Percentiles rank a stretch among this genome's conserved stretches.
These are phyloP conservation scores for Xanthorhoe designata DNA, from an alignment of 2,888 invertebrate species.

Conservation along the genomic window DNA sequence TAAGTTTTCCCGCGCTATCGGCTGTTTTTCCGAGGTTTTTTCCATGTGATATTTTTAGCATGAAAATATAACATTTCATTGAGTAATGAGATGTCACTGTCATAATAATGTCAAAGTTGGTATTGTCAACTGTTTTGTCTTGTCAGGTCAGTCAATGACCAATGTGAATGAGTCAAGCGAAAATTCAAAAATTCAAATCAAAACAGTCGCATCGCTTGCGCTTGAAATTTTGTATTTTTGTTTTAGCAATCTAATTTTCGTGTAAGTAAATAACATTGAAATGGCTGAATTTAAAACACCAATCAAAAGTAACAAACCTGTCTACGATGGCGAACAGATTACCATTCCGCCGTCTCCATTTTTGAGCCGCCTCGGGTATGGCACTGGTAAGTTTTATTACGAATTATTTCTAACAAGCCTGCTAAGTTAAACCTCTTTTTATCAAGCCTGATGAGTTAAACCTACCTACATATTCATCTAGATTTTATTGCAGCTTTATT, in stretches of 20 bases:
- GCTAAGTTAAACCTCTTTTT: too few relatives aligned
- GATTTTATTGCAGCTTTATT: too few relatives aligned
- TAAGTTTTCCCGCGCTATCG: too few relatives aligned
- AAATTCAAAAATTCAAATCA: conserved; percentile 4
- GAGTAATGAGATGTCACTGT: neutral
- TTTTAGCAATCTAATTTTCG: neutral
- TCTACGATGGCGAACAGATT: conserved; percentile 61
- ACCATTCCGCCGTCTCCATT: conserved; percentile 90
- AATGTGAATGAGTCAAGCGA: neutral
- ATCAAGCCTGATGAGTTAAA: too few relatives aligned
- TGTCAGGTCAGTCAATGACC: neutral
- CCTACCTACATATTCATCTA: too few relatives aligned
- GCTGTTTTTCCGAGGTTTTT: too few relatives aligned
- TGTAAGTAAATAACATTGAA: neutral
- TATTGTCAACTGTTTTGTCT: too few relatives aligned
- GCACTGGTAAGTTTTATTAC: conserved; percentile 85
- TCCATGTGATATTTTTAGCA: too few relatives aligned
- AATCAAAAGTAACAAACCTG: conserved; percentile 59
- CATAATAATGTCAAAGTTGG: neutral
- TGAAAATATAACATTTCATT: too few relatives aligned
- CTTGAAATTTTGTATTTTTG: neutral
- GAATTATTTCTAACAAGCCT: too few relatives aligned
- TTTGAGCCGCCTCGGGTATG: conserved; percentile 90
- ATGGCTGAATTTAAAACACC: conserved; percentile 66
- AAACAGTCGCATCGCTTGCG: neutral